These are phyloP conservation scores for Anthopleura sola DNA, from an alignment of 64 coral and sea anemone genomes.

Conservation along the genomic window DNA sequence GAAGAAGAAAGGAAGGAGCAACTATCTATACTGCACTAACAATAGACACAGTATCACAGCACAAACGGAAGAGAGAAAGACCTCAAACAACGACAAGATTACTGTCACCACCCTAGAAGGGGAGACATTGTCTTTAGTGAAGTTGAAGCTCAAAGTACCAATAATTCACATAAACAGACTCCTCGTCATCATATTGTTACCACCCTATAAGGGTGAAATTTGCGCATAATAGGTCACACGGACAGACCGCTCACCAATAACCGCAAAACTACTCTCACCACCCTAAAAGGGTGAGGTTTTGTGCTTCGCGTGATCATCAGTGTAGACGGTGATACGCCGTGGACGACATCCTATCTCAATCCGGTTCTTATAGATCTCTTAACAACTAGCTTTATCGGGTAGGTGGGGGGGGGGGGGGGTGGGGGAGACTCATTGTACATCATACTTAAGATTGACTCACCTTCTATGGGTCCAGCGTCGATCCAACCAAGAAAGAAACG, in stretches of 20 bases:
- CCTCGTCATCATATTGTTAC: no score
- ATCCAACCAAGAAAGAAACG: neutral
- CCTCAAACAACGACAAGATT: no score
- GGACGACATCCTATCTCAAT: neutral
- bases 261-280: neutral
- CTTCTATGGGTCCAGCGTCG: neutral
- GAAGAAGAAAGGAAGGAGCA: neutral
- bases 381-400: no score
- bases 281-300: neutral
- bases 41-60: no score
- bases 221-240: neutral
- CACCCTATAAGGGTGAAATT: no score
- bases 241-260: slow-evolving; percentile 5
- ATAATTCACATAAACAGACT: no score
- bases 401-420: neutral
- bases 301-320: neutral
- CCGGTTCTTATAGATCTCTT: neutral
- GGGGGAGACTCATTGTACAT: neutral
- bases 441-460: neutral
- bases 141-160: no score
- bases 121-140: no score
- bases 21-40: no score
- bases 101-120: no score
- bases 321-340: neutral
- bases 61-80: no score